Percentiles rank a stretch among this genome's conserved stretches.
Evolutionary conservation across 2,113 vertebrate genomes (phyloP).

Genomic region (Aythya baeri): DNA sequence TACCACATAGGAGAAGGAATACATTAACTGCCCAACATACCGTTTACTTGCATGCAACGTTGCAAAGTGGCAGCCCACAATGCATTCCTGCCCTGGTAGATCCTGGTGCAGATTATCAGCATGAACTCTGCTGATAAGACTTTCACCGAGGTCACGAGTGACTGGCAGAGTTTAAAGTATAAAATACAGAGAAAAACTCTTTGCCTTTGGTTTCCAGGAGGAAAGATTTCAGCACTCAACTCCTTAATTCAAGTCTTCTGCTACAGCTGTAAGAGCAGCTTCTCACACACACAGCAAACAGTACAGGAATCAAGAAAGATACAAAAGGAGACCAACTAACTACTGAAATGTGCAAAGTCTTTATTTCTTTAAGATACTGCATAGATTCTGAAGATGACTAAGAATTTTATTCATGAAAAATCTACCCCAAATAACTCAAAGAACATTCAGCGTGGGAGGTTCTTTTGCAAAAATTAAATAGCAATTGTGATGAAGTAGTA

Average conservation of each 20-base stretch:
- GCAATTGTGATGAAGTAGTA: slow-evolving; percentile 64
- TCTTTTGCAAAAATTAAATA: slow-evolving; percentile 64
- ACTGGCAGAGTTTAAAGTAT: not conserved
- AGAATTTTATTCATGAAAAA: slow-evolving; percentile 71
- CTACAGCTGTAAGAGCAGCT: not conserved
- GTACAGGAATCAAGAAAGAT: not conserved
- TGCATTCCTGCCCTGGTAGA: not conserved
- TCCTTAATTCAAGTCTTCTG: not conserved
- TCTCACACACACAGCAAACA: not conserved
- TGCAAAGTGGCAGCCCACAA: fast-evolving
- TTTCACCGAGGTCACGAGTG: not conserved
- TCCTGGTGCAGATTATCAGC: not conserved
- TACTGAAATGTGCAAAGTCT: not conserved
- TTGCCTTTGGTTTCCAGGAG: not conserved
- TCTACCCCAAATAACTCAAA: slow-evolving; percentile 63
- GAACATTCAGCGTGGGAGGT: slow-evolving; percentile 61
- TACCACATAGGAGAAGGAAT: not conserved
- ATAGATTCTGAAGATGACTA: slow-evolving; percentile 60
- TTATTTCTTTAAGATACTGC: slow-evolving; percentile 32
- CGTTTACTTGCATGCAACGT: not conserved
- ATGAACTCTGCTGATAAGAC: not conserved
- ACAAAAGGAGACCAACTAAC: not conserved
- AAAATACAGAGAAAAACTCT: not conserved
- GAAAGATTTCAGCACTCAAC: not conserved
- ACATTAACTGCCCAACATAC: fast-evolving